phyloP scores from a whole-genome alignment of 2,888 invertebrate species.

The Leptothorax acervorum region DNA sequence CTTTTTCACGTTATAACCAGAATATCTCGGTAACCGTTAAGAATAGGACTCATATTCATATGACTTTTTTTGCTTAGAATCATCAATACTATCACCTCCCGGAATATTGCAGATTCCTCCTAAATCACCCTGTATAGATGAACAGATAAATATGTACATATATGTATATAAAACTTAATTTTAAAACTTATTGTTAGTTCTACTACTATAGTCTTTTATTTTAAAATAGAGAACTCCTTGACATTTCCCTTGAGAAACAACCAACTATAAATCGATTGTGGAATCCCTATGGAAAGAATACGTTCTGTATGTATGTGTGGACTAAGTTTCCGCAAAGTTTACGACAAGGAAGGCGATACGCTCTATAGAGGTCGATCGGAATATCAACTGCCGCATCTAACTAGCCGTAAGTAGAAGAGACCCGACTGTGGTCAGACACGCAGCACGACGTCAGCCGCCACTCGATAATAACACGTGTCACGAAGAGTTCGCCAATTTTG shows the following conservation, averaged over 20 bases:
- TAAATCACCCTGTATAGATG: no score
- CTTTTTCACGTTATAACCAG: no score
- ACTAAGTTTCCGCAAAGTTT: slow-evolving; percentile 17
- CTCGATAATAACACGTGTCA: slow-evolving; percentile 28
- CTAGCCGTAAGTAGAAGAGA: slow-evolving; percentile 40
- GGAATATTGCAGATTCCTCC: no score
- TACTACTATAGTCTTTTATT: background rate
- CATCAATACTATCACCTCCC: no score
- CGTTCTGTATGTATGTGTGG: background rate
- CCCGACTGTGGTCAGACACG: slow-evolving; percentile 30
- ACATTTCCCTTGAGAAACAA: background rate
- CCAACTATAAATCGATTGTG: slow-evolving; percentile 1
- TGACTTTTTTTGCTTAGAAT: no score
- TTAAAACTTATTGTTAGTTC: background rate
- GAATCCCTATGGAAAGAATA: slow-evolving; percentile 4
- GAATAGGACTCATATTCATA: no score
- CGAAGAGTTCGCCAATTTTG: slow-evolving; percentile 34
- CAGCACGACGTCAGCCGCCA: slow-evolving; percentile 8
- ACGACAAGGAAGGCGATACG: background rate
- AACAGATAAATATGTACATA: background rate
- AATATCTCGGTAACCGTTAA: no score
- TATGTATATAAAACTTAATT: background rate
- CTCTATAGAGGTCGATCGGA: slow-evolving; percentile 5
- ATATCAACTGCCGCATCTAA: background rate
- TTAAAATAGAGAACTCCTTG: background rate